Conservation (phyloP, 2,888 invertebrate genomes). For the Watsonalla binaria region DNA sequence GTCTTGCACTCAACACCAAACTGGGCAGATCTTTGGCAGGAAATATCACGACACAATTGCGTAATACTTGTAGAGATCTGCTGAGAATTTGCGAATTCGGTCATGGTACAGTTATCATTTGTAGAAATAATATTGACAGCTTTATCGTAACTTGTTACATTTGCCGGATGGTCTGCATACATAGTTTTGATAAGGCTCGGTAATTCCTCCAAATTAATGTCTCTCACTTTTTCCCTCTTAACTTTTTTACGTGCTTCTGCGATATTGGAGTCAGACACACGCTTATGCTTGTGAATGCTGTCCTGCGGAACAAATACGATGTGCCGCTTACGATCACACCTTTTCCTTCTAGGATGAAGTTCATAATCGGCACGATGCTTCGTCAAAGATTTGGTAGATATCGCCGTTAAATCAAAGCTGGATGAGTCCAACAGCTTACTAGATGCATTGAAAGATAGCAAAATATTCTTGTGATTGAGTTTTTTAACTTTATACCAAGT, state of each 20-base stretch:
- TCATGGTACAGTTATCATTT: constrained; percentile 35
- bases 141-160: constrained; percentile 23
- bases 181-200: constrained; percentile 43
- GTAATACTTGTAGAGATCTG: constrained; percentile 1
- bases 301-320: constrained; percentile 31
- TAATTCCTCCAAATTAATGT: constrained; percentile 19
- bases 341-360: constrained; percentile 16
- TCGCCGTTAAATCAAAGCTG: constrained; percentile 39
- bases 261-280: constrained; percentile 18
- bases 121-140: constrained; percentile 9
- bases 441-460: constrained; percentile 24
- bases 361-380: constrained; percentile 34
- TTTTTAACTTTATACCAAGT: constrained; percentile 23
- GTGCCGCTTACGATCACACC: constrained; percentile 11
- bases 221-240: constrained; percentile 6
- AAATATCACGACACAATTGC: background rate
- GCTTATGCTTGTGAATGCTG: constrained; percentile 18
- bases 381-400: constrained; percentile 46
- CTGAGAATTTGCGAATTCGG: constrained; percentile 15
- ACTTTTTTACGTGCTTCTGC: constrained; percentile 11
- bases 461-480: constrained; percentile 25
- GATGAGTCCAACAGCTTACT: constrained; percentile 29
- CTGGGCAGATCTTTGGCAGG: background rate
- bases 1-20: background rate
- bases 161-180: constrained; percentile 29